Evolutionary conservation across 1,140 invertebrate genomes (phyloP), one percentile per base, ranked within the genome.

Genomic region (Drosophila subpulchrella): DNA sequence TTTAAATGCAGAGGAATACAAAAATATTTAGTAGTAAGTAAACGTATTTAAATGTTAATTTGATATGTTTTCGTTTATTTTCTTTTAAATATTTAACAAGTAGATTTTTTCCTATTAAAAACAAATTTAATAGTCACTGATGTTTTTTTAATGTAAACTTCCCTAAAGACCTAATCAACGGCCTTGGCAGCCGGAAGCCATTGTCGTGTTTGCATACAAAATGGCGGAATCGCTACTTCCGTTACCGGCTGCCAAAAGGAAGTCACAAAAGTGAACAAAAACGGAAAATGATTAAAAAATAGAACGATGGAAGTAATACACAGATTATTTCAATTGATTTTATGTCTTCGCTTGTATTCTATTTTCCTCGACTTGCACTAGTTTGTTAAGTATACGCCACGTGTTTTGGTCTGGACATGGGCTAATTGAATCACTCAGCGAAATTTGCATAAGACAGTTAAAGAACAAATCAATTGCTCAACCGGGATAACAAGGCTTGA

Each of bases 381-480:
- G 4, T 1, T 53, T 24, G 11, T 47, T 48, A 44, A 30, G 38
- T 51, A 70, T 70, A 41, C 44, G 70, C 47, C 39, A 72, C 55
- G 68, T 47, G 55, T 72, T 39, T 12, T 17, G 24, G 11, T 12
- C 12, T 27, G 32, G n/a, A n/a, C 32, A 17, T 7, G 6, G n/a
- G 47, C 61, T 75, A 75, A 75, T 75, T 75, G 73, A 75, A 75
- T 75, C 50, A 56, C 44, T 75, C 42, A 58, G 11, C 8, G 44
- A 27, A 81, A 82, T 86, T 75, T 75, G 20, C 54, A 65, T 73
- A 60, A 41, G 54, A 15, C 27, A 66, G 20, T 51, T 30, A 42
- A 44, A 38, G 42, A 54, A 42, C 57, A 71, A 77, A 77, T 77
- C 75, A 77, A 78, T 77, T 75, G 73, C 54, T 75, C 54, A 59